A percentile compares a stretch with the other conserved stretches of the same genome.
phyloP scores from a whole-genome alignment of 1,140 invertebrate genomes.

The Dreissena rostriformis region DNA sequence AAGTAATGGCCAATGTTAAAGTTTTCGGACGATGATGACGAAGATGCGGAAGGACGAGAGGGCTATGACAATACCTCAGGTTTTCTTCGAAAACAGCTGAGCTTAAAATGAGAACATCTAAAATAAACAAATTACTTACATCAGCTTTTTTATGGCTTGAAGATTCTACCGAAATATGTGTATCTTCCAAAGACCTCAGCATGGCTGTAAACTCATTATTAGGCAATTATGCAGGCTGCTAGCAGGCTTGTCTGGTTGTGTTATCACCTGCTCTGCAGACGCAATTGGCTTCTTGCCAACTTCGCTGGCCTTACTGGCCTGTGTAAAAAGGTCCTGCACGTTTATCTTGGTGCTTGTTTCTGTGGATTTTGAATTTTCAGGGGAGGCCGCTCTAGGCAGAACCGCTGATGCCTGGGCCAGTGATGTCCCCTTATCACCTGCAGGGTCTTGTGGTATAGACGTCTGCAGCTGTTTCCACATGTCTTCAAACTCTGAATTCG shows the following conservation, averaged over 20 bases:
- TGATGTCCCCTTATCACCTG: slow-evolving; percentile 33
- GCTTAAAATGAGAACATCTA: not conserved
- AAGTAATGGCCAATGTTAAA: too few species aligned
- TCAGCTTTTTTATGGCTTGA: too few species aligned
- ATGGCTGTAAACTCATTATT: slow-evolving; percentile 68
- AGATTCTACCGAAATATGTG: slow-evolving; percentile 20
- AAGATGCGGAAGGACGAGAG: too few species aligned
- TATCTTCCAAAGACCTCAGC: slow-evolving; percentile 64
- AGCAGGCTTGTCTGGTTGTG: not conserved
- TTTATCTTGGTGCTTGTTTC: slow-evolving; percentile 32
- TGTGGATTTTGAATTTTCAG: not conserved
- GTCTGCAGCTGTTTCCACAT: slow-evolving; percentile 73
- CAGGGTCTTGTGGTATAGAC: slow-evolving; percentile 8
- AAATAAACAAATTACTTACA: not conserved
- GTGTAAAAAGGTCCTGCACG: slow-evolving; percentile 59
- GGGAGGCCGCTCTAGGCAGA: slow-evolving; percentile 55
- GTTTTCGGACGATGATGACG: too few species aligned
- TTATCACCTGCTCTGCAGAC: not conserved
- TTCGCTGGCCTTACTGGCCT: slow-evolving; percentile 22
- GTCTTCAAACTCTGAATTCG: slow-evolving; percentile 68
- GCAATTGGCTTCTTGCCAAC: not conserved
- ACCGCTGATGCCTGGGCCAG: slow-evolving; percentile 60
- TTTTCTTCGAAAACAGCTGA: too few species aligned
- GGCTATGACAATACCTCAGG: too few species aligned
- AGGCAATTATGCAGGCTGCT: slow-evolving; percentile 24